Evolutionary conservation across 1,140 invertebrate genomes (phyloP).

Genomic region (Scaptomyza montana): DNA sequence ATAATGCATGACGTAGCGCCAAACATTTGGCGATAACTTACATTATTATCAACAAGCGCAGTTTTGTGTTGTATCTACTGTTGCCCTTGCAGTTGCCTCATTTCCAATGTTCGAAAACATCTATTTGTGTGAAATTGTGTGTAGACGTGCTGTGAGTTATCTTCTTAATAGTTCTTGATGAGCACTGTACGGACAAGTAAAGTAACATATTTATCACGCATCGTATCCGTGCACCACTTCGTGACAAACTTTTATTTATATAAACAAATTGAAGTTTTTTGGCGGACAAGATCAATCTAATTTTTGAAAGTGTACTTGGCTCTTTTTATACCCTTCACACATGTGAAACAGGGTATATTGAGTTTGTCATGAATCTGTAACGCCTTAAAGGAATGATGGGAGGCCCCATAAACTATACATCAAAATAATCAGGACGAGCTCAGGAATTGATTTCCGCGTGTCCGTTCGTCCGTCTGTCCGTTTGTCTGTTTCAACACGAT

Average conservation of each 20-base stretch:
- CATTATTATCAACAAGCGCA: conserved; percentile 1
- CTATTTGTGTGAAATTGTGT: background rate
- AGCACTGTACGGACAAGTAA: conserved; percentile 5
- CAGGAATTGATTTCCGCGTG: too few species aligned
- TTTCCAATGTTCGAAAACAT: conserved; percentile 12
- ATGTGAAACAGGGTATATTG: too few species aligned
- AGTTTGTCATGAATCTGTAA: too few species aligned
- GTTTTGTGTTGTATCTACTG: background rate
- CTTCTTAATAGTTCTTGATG: background rate
- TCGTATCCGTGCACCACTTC: conserved; percentile 18
- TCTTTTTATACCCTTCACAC: too few species aligned
- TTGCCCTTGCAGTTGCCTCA: too few species aligned
- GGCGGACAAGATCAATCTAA: conserved; percentile 51
- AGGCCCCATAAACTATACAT: too few species aligned
- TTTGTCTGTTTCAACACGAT: too few species aligned
- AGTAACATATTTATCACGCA: conserved; percentile 48
- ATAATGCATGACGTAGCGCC: conserved; percentile 29
- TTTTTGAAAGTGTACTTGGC: conserved; percentile 21
- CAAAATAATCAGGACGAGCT: too few species aligned
- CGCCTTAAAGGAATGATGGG: too few species aligned
- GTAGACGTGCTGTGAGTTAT: conserved; percentile 20
- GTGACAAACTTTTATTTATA: conserved; percentile 21
- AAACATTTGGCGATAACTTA: conserved; percentile 15
- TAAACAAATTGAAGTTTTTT: conserved; percentile 37
- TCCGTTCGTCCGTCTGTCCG: too few species aligned